phyloP scores from a whole-genome alignment of 2,113 vertebrate genomes.

The Atrichornis clamosus region DNA sequence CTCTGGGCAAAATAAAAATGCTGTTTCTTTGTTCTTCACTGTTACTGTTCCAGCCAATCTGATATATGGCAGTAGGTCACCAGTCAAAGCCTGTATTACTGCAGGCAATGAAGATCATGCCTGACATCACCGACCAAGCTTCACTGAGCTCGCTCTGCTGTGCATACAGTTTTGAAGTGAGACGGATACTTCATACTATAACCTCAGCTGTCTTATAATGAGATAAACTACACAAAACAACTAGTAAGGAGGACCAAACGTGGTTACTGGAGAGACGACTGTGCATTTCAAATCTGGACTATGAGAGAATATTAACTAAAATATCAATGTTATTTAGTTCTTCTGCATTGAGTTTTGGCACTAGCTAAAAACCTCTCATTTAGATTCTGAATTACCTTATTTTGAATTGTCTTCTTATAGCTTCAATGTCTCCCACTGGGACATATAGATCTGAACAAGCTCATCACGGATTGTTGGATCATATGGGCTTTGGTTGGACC shows the following conservation, averaged over 20 bases:
- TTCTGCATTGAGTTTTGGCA: background rate
- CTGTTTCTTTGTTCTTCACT: background rate
- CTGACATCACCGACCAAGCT: background rate
- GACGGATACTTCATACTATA: background rate
- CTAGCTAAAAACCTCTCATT: background rate
- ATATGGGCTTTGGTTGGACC: background rate
- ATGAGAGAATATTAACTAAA: background rate
- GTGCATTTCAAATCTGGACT: background rate
- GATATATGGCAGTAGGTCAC: background rate
- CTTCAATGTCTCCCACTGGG: background rate
- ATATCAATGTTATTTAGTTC: background rate
- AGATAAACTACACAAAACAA: background rate
- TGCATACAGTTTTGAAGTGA: background rate
- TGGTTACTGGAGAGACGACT: background rate
- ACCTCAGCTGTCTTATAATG: background rate
- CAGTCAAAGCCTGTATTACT: background rate
- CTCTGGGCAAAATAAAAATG: background rate
- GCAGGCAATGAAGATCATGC: background rate
- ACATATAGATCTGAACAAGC: background rate
- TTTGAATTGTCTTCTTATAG: background rate
- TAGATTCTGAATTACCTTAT: background rate
- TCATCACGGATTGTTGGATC: background rate
- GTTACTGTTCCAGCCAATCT: background rate
- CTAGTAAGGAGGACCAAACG: background rate
- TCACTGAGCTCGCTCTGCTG: background rate